Percentiles rank a stretch among this genome's conserved stretches.
These are phyloP conservation scores for Psophia crepitans DNA, from an alignment of 2,113 vertebrate species.

Conservation along the genomic window DNA sequence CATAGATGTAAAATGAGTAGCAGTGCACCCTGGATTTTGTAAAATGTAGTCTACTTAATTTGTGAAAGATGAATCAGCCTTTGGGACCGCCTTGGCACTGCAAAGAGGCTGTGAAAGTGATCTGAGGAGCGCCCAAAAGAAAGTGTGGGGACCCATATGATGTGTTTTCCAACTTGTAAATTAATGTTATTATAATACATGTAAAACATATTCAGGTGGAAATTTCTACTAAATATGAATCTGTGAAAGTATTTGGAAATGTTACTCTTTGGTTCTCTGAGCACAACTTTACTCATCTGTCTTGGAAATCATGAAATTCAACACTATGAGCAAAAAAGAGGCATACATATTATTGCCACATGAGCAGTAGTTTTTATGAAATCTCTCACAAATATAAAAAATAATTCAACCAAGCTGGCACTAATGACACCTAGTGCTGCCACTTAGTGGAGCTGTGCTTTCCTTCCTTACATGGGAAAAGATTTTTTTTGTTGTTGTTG, in stretches of 20 bases:
- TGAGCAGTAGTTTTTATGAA: neutral
- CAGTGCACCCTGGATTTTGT: neutral
- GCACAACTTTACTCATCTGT: neutral
- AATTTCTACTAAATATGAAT: neutral
- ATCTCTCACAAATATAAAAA: neutral
- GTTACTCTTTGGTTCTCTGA: neutral
- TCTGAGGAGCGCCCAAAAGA: neutral
- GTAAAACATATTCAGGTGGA: neutral
- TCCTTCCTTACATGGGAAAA: neutral
- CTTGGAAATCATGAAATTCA: neutral
- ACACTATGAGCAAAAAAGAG: neutral
- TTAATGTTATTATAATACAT: neutral
- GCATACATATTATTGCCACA: neutral
- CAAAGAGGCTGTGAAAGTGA: neutral
- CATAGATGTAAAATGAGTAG: neutral
- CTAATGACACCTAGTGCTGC: neutral
- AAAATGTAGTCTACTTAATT: neutral
- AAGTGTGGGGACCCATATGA: rapidly evolving
- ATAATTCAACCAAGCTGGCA: neutral
- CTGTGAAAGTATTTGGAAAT: neutral
- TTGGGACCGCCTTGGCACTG: neutral
- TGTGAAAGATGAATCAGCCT: neutral
- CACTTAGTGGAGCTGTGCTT: constrained; percentile 1
- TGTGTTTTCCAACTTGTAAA: neutral
- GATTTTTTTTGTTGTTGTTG: too few species aligned